These are phyloP conservation scores for Nephrotoma flavescens DNA, from an alignment of 2,888 invertebrate genomes.

Conservation along the genomic window DNA sequence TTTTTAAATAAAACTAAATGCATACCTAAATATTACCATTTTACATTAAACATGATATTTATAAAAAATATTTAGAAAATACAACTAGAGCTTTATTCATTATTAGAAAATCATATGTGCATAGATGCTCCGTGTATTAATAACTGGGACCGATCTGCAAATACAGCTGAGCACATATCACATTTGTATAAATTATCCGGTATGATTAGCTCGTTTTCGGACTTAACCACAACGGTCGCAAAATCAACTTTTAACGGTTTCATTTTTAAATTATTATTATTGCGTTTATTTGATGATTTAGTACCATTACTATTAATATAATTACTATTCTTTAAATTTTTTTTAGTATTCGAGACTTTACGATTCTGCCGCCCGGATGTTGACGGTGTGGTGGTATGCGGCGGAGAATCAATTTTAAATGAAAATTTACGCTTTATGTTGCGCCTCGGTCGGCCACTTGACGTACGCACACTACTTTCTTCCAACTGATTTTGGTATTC, in stretches of 20 bases:
- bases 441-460: background rate
- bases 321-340: background rate
- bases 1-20: background rate
- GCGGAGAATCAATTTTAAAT: background rate
- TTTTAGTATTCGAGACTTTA: background rate
- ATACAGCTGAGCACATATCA: slow-evolving; percentile 68
- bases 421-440: background rate
- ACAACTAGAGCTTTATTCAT: background rate
- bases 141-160: slow-evolving; percentile 55
- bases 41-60: background rate
- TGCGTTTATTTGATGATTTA: background rate
- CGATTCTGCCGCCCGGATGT: background rate
- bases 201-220: slow-evolving; percentile 23
- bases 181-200: slow-evolving; percentile 32
- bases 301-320: background rate
- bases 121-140: slow-evolving; percentile 60
- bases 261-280: background rate
- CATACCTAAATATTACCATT: background rate
- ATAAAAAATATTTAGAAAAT: background rate
- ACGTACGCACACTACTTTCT: background rate
- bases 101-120: slow-evolving; percentile 38
- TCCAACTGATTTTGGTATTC: background rate
- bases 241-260: background rate
- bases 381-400: background rate
- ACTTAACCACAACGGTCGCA: slow-evolving; percentile 15